Base-by-base conservation (phyloP, 2,797 vertebrate genomes). In the Streptopelia turtur region DNA sequence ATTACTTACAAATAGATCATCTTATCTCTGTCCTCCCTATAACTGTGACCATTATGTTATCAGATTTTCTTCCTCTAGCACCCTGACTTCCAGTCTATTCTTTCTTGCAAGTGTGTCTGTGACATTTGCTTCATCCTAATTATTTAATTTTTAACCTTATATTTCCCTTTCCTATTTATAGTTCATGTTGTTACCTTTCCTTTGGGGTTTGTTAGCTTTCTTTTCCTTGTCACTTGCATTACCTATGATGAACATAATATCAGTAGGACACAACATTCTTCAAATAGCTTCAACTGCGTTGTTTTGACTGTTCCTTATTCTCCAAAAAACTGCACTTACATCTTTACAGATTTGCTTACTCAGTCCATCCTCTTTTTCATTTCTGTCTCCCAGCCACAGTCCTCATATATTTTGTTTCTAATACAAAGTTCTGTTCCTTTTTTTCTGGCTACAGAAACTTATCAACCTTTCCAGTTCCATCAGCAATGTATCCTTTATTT, bases 121-220 rank as follows among this genome's bases (percentile, higher is more conserved):
- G 63, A 79, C n/a, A 61, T 78, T 81, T 88, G 92, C 45, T 43
- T 88, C 41, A 85, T 43, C 16, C 8, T 60, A 82, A 88, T 82
- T 63, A 90, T 66, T 80, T 78, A 0, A 71, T 78, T 91, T 94
- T 93, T 85, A 83, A 88, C 33, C 28, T 95, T 92, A 78, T 72
- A 77, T 91, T 91, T 91, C 60, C 35, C 28, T 78, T 90, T 65
- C 31, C 41, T 69, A 69, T 75, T 90, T 86, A 90, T 57, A 90
- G 75, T 78, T 53, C 30, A 72, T 7, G 5, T 31, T 30, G 8
- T 71, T 91, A 75, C 69, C 72, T 86, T 84, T 60, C n/a, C 69
- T 79, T 27, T 1, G 24, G 5, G 24, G 24, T 64, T 65, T 70
- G 6, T 60, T 80, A 55, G 16, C 5, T 57, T 31, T 69, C 66